These are phyloP conservation scores for Ibidorhyncha struthersii DNA, from an alignment of 2,113 vertebrate genomes.

Conservation along the genomic window DNA sequence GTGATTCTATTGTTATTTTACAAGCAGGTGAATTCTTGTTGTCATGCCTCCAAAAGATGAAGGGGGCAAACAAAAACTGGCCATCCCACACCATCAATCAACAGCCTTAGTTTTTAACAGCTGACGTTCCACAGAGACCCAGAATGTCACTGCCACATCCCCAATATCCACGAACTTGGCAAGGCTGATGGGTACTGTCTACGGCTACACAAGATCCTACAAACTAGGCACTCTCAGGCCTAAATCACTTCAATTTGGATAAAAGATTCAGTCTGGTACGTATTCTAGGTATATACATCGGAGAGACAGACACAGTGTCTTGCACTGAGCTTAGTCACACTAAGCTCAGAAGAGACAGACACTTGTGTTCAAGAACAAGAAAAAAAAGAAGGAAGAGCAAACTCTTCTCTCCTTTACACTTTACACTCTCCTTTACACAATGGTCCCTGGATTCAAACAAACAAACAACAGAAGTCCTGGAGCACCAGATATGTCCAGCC, in stretches of 20 bases:
- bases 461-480: fast-evolving
- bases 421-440: not conserved
- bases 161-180: not conserved
- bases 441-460: not conserved
- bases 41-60: not conserved
- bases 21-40: not conserved
- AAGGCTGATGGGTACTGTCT: not conserved
- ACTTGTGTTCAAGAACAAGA: not conserved
- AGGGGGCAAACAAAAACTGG: not conserved
- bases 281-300: not conserved
- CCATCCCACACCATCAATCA: not conserved
- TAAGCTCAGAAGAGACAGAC: not conserved
- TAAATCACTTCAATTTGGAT: not conserved
- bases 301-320: not conserved
- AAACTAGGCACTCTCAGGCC: fast-evolving
- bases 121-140: not conserved
- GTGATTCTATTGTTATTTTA: not conserved
- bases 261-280: fast-evolving
- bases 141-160: not conserved
- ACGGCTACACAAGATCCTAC: not conserved
- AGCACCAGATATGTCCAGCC: not conserved
- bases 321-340: not conserved
- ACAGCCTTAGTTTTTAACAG: not conserved
- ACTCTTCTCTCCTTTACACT: not conserved
- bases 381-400: not conserved